Evolutionary conservation across 2,888 invertebrate genomes (phyloP), one percentile per base, ranked within the genome.

Genomic region (Drosophila macrothrix): DNA sequence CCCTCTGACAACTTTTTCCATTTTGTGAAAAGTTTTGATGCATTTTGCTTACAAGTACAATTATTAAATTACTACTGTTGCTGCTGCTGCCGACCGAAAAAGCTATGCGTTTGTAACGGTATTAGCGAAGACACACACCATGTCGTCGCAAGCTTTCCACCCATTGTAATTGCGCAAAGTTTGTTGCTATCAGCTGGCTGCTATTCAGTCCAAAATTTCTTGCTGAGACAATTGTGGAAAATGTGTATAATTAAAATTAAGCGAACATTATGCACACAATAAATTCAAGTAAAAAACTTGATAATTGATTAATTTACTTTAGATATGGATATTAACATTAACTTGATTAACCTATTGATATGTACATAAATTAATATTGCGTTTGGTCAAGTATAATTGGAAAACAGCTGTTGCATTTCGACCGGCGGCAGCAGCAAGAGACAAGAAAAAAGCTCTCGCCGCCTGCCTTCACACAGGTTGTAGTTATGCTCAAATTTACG

Each of bases 371-470:
- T 56, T 16, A 22, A 35, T 29, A 16, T 70, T 54, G 54, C 10
- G 37, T 43, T 46, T 29, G 53, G 41, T 67, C 29, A 46, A 64
- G 35, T 35, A 14, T 22, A 33, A 39, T 28, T 25, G 29, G 25
- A 31, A 43, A 76, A 74, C 76, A 74, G 74, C 74, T 74, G 74
- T 74, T 78, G 50, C 37, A 46, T 61, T 68, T 61, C 52, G 22
- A 41, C 65, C 61, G 71, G 70, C 49, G 65, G 52, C 41, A 52
- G 29, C 52, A 54, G 56, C 53, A 54, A 59, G 25, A 37, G 59
- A 31, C 16, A 37, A 33, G 37, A 63, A 63, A 56, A 58, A 58
- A 53, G 72, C 63, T 72, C 19, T 53, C 35, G 62, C 53, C 49
- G 63, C 39, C 41, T 46, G 67, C 58, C 74, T 55, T 55, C 75